Evolutionary conservation across 2,113 vertebrate genomes (phyloP), one percentile per base, ranked within the genome.

Genomic region (Antechinus flavipes): DNA sequence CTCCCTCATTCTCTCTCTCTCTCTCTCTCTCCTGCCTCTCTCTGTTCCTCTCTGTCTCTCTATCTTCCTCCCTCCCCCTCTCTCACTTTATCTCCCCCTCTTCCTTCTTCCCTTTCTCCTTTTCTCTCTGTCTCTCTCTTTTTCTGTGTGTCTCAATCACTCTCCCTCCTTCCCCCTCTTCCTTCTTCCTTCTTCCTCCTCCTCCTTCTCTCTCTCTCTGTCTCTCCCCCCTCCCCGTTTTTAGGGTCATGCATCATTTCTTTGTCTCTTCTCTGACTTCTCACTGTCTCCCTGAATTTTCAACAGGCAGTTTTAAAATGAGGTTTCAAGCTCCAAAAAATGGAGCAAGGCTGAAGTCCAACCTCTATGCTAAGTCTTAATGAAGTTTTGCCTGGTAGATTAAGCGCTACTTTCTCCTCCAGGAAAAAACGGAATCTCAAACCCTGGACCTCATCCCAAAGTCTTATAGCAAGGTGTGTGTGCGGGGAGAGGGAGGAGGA

Each of bases 401-500:
- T 68, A 68, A 35, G 61, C 1, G 27, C 58, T 30, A 35, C 27
- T 61, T 10, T 11, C 27, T 68, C 61, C 30, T n/a, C 30, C 12
- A 6, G 1, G 11, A 35, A 68, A 68, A 68, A 16, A 68, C 16
- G 30, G 30, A 16, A 68, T 4, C 30, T 68, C 61, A 68, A 68
- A n/a, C 3, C 12, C 61, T n/a, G n/a, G 30, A 25, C 30, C 61
- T 68, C 61, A 68, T 68, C 61, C 30, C 61, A 68, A 68, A 68
- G 61, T 68, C 61, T 35, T 68, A n/a, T n/a, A 68, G 30, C 30
- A n/a, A 61, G 30, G 61, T 16, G 2, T 54, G 16, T 22, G 19
- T 22, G 3, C 14, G 1, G 2, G 8, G 4, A 2, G 30, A 2
- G 4, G 10, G 0, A 8, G 58, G 58, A 4, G 27, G 11, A 0